Conservation (phyloP, 1,140 invertebrate genomes). For the Hyles vespertilio region DNA sequence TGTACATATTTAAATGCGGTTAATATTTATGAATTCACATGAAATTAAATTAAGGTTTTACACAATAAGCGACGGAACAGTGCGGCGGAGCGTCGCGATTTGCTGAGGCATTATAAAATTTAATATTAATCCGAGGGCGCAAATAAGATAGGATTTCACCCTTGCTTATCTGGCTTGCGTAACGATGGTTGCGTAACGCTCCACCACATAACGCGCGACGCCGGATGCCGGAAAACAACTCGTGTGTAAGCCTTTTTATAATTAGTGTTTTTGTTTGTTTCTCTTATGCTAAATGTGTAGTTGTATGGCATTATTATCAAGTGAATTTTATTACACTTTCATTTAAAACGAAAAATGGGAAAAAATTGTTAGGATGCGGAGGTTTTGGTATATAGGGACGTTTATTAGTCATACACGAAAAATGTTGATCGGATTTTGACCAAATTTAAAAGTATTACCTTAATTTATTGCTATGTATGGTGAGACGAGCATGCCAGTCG, state of each 20-base stretch:
- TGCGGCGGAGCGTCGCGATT: slow-evolving; percentile 38
- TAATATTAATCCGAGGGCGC: slow-evolving; percentile 65
- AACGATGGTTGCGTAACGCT: slow-evolving; percentile 41
- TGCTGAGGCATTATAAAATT: slow-evolving; percentile 65
- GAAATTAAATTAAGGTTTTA: slow-evolving; percentile 57
- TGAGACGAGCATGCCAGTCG: too few species aligned
- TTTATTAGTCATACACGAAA: too few species aligned
- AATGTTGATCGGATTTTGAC: too few species aligned
- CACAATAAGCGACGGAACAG: slow-evolving; percentile 42
- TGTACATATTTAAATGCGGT: slow-evolving; percentile 23
- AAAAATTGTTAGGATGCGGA: too few species aligned
- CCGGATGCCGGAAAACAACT: slow-evolving; percentile 27
- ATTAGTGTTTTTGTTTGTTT: slow-evolving; percentile 11
- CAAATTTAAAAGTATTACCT: too few species aligned
- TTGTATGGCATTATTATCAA: too few species aligned
- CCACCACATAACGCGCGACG: slow-evolving; percentile 24
- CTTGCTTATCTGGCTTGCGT: slow-evolving; percentile 57
- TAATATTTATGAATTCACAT: slow-evolving; percentile 43
- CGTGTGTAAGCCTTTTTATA: slow-evolving; percentile 17
- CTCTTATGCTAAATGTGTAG: too few species aligned
- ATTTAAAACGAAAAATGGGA: too few species aligned
- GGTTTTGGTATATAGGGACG: too few species aligned
- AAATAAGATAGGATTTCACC: slow-evolving; percentile 70
- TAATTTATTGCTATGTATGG: too few species aligned
- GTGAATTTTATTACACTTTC: too few species aligned